Percentiles rank a stretch among this genome's conserved stretches.
These are phyloP conservation scores for Aleiodes alternator DNA, from an alignment of 2,888 invertebrate genomes.

Conservation along the genomic window DNA sequence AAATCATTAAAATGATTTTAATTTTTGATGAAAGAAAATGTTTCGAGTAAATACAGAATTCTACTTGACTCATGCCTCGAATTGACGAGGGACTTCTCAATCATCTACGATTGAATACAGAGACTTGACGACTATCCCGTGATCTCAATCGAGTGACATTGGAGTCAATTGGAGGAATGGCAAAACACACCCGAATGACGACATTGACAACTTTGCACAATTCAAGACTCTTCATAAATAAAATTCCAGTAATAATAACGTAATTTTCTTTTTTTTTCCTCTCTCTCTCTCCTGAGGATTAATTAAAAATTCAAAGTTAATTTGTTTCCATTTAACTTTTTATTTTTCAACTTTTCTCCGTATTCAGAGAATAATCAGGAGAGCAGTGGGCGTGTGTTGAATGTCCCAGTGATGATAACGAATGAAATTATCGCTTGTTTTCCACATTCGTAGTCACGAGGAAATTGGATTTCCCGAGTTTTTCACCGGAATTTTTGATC, in stretches of 20 bases:
- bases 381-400: no score
- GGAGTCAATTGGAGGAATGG: constrained; percentile 52
- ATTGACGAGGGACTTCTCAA: constrained; percentile 42
- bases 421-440: no score
- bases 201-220: no score
- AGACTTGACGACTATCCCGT: constrained; percentile 44
- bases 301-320: neutral
- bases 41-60: no score
- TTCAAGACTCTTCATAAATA: neutral
- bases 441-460: no score
- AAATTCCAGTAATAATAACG: constrained; percentile 16
- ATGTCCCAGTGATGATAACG: no score
- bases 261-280: neutral
- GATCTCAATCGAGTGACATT: constrained; percentile 53
- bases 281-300: no score
- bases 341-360: no score
- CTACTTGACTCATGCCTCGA: neutral
- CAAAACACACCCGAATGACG: constrained; percentile 30
- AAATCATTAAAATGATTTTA: neutral
- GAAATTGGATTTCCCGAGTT: no score
- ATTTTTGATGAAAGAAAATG: neutral
- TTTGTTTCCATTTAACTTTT: no score
- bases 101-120: constrained; percentile 51
- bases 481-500: no score
- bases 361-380: no score